Base-by-base conservation (phyloP, 2,797 vertebrate species). In the Parauchenoglanis ngamensis region DNA sequence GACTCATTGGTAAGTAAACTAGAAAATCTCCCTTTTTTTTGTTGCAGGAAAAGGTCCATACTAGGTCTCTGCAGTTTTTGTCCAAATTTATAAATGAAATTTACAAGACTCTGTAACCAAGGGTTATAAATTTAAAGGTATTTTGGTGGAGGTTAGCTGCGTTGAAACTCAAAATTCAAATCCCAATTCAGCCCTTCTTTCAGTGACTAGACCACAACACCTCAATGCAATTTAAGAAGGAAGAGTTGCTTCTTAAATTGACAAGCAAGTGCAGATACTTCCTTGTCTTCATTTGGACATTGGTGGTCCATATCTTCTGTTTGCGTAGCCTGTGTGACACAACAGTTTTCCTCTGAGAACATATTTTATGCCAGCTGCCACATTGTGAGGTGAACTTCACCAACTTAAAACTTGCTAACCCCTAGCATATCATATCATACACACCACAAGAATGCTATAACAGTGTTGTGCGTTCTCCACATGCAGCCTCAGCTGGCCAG, bases 401-500 rank as follows among this genome's bases (percentile, higher is more conserved):
- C 10, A n/a, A 54, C 10, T 19, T 63, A 25, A 44, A 61, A 44
- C 31, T 61, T 1, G 2, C 59, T 28, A 46, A 28, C 40, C 23
- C 21, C 31, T 49, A 21, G 10, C 57, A 65, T 1, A 46, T 63
- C 21, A 46, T n/a, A 46, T 46, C 35, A 67, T 84, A 57, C 31
- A 19, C 54, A 67, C 35, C 28, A 59, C 31, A 23, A 52, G 11
- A 80, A 80, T 35, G 46, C 12, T 15, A 61, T 31, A 70, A 49
- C 44, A 54, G 7, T 25, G 65, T 80, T 81, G 21, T 77, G 8
- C 7, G 3, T 65, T 17, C 35, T 80, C 65, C 85, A 87, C 49
- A 77, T 88, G 15, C 89, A 95, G 94, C 95, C 95, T n/a, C 96
- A 96, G 94, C 83, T 95, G 92, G 94, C 90, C 3, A 95, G 92